Conservation (phyloP, 2,888 invertebrate genomes). For the Oscheius onirici region DNA sequence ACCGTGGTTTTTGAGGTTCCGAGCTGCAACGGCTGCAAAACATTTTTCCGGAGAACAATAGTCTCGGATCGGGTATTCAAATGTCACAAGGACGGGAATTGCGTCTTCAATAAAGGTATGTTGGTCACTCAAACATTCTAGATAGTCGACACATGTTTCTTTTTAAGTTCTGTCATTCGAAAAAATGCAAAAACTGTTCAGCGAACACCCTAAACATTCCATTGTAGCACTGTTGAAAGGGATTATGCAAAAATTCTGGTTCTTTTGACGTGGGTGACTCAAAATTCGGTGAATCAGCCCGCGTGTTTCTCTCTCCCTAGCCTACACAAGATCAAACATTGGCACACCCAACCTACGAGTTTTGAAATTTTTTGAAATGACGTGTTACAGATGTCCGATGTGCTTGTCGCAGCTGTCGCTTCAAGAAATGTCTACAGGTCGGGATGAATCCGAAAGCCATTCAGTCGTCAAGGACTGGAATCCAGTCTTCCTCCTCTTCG, state of each 20-base stretch:
- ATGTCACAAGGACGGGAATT: conserved; percentile 43
- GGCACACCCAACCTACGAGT: background rate
- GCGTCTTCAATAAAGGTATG: conserved; percentile 38
- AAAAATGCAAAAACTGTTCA: no score
- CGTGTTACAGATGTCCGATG: conserved; percentile 36
- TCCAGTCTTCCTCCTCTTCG: background rate
- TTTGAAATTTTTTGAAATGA: conserved; percentile 5
- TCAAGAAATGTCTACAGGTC: conserved; percentile 39
- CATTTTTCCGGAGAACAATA: conserved; percentile 45
- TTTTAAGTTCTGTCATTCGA: no score
- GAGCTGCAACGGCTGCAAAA: conserved; percentile 35
- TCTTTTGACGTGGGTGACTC: conserved; percentile 16
- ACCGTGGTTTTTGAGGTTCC: conserved; percentile 33
- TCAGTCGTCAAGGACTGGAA: conserved; percentile 12
- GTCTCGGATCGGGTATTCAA: conserved; percentile 40
- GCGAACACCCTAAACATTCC: no score
- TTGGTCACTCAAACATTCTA: no score
- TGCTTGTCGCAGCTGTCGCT: conserved; percentile 40
- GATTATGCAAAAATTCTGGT: conserved; percentile 19
- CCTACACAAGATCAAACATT: conserved; percentile 21
- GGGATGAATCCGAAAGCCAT: conserved; percentile 40
- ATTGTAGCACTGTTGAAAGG: background rate
- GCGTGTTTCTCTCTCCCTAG: background rate
- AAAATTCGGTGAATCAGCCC: background rate
- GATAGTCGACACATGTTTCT: no score